These are phyloP conservation scores for Barbus barbus DNA, from an alignment of 2,113 vertebrate species.

Conservation along the genomic window DNA sequence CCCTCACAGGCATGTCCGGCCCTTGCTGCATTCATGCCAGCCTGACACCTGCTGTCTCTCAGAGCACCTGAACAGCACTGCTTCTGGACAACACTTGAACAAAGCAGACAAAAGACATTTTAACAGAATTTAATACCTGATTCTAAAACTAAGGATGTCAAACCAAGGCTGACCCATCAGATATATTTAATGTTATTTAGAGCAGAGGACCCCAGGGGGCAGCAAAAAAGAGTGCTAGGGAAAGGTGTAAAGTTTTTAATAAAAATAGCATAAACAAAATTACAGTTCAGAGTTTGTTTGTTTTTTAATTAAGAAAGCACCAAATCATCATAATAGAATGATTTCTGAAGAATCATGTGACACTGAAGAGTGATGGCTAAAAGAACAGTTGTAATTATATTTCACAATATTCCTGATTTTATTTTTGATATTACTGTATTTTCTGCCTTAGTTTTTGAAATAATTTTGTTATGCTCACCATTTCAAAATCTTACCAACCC, in stretches of 20 bases:
- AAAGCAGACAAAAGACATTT: background rate
- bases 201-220: background rate
- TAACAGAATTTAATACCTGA: background rate
- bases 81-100: conserved; percentile 81
- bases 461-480: too few species aligned
- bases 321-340: background rate
- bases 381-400: too few species aligned
- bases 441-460: too few species aligned
- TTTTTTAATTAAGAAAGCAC: background rate
- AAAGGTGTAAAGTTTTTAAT: background rate
- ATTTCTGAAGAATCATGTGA: background rate
- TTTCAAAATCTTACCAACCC: too few species aligned
- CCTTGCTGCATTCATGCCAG: conserved; percentile 82
- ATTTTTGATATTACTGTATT: too few species aligned
- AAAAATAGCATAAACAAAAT: background rate
- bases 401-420: too few species aligned
- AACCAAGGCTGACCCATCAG: background rate
- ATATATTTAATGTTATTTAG: background rate
- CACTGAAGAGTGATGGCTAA: background rate
- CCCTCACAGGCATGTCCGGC: conserved; percentile 77
- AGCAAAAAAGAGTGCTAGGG: background rate
- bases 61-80: conserved; percentile 86
- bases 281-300: background rate
- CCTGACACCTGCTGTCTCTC: conserved; percentile 84
- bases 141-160: background rate